Percentiles rank a stretch among this genome's conserved stretches.
Evolutionary conservation across 2,888 invertebrate genomes (phyloP).

Genomic region (Ormyrus nitidulus): DNA sequence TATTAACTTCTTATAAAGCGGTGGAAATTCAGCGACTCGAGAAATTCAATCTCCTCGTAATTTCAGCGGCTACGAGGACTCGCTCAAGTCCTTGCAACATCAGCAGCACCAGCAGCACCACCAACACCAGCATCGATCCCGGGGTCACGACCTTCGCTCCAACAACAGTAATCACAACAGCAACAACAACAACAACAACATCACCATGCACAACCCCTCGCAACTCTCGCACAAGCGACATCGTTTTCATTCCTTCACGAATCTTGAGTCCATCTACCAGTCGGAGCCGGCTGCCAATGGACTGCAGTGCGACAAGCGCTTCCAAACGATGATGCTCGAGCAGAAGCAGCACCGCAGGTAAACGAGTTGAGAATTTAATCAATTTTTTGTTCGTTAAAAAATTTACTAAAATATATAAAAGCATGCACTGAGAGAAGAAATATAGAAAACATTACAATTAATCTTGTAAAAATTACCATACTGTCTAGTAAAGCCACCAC

Average conservation of each 20-base stretch:
- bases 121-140: constrained; percentile 63
- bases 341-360: constrained; percentile 41
- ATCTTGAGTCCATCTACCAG: constrained; percentile 67
- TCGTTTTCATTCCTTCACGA: constrained; percentile 69
- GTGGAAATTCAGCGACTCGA: background rate
- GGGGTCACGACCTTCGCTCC: constrained; percentile 66
- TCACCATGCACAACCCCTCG: constrained; percentile 60
- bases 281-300: constrained; percentile 62
- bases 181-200: constrained; percentile 49
- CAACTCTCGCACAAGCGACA: constrained; percentile 63
- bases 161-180: constrained; percentile 63
- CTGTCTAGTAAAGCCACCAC: too few relatives aligned
- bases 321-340: constrained; percentile 47
- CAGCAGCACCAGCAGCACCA: constrained; percentile 67
- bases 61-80: constrained; percentile 87
- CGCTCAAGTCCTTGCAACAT: constrained; percentile 82
- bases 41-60: constrained; percentile 35
- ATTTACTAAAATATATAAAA: too few relatives aligned
- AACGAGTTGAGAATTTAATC: too few relatives aligned
- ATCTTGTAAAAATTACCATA: too few relatives aligned
- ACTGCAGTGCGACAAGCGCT: constrained; percentile 32
- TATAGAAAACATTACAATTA: too few relatives aligned
- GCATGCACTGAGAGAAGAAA: too few relatives aligned
- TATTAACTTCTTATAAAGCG: constrained; percentile 18
- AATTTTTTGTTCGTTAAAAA: too few relatives aligned